Evolutionary conservation across 2,888 invertebrate genomes (phyloP), one percentile per base, ranked within the genome.

Genomic region (Mythimna lalbum): DNA sequence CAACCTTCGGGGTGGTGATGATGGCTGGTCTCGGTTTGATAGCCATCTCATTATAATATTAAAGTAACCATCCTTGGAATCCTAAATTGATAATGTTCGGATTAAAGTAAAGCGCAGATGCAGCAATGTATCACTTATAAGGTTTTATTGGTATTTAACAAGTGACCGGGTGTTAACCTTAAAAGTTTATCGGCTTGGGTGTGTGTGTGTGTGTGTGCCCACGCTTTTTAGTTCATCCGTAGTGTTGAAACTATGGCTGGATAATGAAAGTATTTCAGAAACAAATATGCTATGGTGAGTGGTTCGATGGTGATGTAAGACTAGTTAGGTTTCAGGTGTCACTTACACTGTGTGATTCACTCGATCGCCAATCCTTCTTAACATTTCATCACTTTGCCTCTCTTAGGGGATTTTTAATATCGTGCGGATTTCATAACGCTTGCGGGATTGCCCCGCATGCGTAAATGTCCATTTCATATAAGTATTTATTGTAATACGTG

Each of bases 31-130:
- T 74, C 59, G 50, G 55, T 47, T 74, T 77, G 76, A 78, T 79
- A 67, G 76, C 74, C 78, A 81, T 70, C 85, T 89, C 83, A 90
- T 90, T 90, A 88, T 85, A 87, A 87, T 87, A 89, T 84, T 83
- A 82, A 88, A 86, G 80, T 78, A 47, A 77, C 52, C 74, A 87
- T 88, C 89, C 89, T 91, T 90, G 91, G 86, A 87, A 90, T 89
- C 78, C 69, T 81, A 87, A 89, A 86, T 88, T 84, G 50, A 64
- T 63, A 63, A 64, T 53, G 23, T 49, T 73, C 21, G 10, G 39
- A 69, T 39, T 50, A 55, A 60, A 63, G 36, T 59, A 59, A 79
- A 56, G 21, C 23, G 49, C 21, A 62, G 68, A 70, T 66, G 71
- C 43, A 63, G 60, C 53, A 57, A 76, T 60, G 31, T 57, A 47